Evolutionary conservation across 2,113 vertebrate genomes (phyloP), one percentile per base, ranked within the genome.

Genomic region (Heterotis niloticus): DNA sequence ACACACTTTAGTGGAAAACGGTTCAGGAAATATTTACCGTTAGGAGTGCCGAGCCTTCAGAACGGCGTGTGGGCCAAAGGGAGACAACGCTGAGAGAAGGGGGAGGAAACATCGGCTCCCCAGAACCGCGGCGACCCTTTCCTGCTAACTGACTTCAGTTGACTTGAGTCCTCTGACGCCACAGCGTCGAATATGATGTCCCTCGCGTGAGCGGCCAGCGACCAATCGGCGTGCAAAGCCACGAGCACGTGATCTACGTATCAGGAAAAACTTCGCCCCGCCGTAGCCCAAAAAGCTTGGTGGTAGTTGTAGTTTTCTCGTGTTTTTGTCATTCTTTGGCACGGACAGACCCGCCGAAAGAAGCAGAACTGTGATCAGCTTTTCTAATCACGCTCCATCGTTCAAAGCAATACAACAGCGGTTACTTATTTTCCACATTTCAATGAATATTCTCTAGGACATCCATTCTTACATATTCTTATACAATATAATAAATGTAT

Each of bases 231-330:
- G 28, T 10, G 11, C 78, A 1, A 10, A 5, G n/a, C 13, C 0
- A 13, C 0, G 0, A 26, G 72, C 56, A 72, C 4, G 7, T 23
- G n/a, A 44, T 82, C 85, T 85, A 87, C 85, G 0, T 68, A 13
- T 1, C 59, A 73, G 84, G 28, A 29, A 78, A 20, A 78, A 24
- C 56, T 7, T 26, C 52, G 66, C 65, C 18, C 17, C 17, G 65
- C 14, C 86, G 81, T 16, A 71, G 69, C 71, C 73, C 77, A 1
- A 23, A 79, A 34, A 3, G 62, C 64, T 84, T 89, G 4, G 54
- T 44, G 86, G 87, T 81, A 77, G n/a, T 76, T 82, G 90, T 90
- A 90, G 90, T 92, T 91, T 87, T 79, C 82, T 76, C 23, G 2
- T 68, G 29, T 23, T 77, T 56, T 56, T 26, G 68, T 26, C 44